Evolutionary conservation across 1,140 invertebrate species (phyloP).

Genomic region (Penaeus indicus): DNA sequence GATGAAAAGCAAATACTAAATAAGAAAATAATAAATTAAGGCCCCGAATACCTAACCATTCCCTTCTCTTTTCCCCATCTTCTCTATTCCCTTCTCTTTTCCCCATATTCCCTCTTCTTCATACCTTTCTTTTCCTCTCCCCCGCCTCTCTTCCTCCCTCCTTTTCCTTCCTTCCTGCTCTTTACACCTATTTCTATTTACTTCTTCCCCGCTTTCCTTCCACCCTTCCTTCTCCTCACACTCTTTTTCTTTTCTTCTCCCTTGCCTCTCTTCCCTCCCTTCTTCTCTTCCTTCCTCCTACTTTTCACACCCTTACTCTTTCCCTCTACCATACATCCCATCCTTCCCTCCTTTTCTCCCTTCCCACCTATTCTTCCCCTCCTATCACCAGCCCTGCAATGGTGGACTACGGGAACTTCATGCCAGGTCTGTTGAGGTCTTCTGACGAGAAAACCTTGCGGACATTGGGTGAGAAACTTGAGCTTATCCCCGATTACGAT

Average conservation of each 20-base stretch:
- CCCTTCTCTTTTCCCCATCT: not conserved
- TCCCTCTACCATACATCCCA: not conserved
- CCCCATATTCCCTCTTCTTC: not conserved
- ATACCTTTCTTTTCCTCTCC: not conserved
- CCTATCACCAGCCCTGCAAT: not conserved
- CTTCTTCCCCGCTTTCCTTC: not conserved
- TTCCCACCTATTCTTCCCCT: not conserved
- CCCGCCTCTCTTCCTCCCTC: not conserved
- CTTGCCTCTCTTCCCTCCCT: not conserved
- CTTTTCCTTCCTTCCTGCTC: not conserved
- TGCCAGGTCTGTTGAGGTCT: too few species aligned
- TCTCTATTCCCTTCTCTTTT: not conserved
- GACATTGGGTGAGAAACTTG: too few species aligned
- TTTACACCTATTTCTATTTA: not conserved
- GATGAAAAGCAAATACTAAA: too few species aligned
- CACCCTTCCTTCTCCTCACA: not conserved
- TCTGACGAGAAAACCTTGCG: too few species aligned
- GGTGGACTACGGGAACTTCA: slow-evolving; percentile 6
- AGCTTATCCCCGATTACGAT: too few species aligned
- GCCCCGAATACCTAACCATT: not conserved
- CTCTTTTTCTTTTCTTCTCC: not conserved
- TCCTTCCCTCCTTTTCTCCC: not conserved
- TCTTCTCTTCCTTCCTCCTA: not conserved
- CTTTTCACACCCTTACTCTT: not conserved
- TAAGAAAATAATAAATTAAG: too few species aligned